These are phyloP conservation scores for Eulimnadia texana DNA, from an alignment of 1,140 invertebrate species.

Conservation along the genomic window DNA sequence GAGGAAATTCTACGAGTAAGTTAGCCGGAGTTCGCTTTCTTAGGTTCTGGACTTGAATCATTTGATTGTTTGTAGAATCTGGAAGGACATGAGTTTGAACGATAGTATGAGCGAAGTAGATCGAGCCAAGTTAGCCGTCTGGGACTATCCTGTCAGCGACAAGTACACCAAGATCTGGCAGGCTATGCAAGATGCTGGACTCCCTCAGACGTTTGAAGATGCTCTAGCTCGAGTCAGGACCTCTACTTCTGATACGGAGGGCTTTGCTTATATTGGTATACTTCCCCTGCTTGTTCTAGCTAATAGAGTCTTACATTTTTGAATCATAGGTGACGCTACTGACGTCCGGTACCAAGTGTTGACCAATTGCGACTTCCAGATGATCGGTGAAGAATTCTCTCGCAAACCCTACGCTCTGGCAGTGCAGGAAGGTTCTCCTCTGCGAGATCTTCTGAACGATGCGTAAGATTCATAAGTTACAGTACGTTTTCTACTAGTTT, in stretches of 20 bases:
- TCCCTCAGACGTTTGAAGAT: constrained; percentile 59
- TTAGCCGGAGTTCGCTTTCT: no score
- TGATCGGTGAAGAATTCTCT: constrained; percentile 89
- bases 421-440: constrained; percentile 84
- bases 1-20: constrained; percentile 83
- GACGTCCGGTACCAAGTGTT: constrained; percentile 72
- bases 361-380: constrained; percentile 78
- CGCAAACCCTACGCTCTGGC: constrained; percentile 91
- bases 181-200: constrained; percentile 77
- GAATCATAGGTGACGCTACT: constrained; percentile 62
- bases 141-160: constrained; percentile 97
- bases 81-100: constrained; percentile 94
- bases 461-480: constrained; percentile 48
- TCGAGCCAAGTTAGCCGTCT: constrained; percentile 83
- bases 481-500: neutral
- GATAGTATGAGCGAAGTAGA: constrained; percentile 78
- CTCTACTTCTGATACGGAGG: constrained; percentile 56
- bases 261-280: constrained; percentile 78
- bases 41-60: neutral
- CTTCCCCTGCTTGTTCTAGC: no score
- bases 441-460: constrained; percentile 82
- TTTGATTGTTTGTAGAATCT: constrained; percentile 66
- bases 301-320: no score
- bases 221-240: constrained; percentile 62
- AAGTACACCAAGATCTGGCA: constrained; percentile 98